A percentile compares a stretch with the other conserved stretches of the same genome.
phyloP scores from a whole-genome alignment of 2,797 vertebrate genomes.

The Brotogeris chrysoptera region DNA sequence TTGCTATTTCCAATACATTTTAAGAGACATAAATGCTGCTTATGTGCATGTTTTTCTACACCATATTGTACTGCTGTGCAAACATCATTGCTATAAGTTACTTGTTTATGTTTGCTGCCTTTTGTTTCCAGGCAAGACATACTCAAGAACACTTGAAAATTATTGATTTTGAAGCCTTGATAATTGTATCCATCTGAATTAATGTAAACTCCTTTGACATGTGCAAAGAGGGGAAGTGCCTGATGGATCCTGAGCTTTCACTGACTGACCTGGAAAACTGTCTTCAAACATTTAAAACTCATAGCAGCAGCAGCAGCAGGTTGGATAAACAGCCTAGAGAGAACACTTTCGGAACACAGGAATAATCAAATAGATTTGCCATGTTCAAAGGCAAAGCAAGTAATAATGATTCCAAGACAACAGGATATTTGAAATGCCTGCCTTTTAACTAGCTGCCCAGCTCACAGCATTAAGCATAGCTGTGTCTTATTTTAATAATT shows the following conservation, averaged over 20 bases:
- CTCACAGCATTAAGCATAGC: background rate
- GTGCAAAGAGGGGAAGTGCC: background rate
- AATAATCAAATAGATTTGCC: slow-evolving; percentile 22
- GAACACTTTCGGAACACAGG: background rate
- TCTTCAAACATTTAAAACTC: slow-evolving; percentile 5
- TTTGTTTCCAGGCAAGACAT: background rate
- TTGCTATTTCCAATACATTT: background rate
- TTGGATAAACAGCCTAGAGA: slow-evolving; percentile 42
- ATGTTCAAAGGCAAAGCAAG: slow-evolving; percentile 21
- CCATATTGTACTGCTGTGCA: background rate
- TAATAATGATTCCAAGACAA: slow-evolving; percentile 20
- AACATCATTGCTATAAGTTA: background rate
- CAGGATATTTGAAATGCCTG: background rate
- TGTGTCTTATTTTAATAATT: background rate
- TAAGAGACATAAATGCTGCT: background rate
- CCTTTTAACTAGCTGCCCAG: background rate
- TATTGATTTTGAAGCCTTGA: background rate
- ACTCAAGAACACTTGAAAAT: background rate
- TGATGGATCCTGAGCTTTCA: background rate
- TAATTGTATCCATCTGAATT: background rate
- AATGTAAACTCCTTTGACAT: slow-evolving; percentile 12
- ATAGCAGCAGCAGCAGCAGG: background rate
- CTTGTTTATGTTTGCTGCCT: background rate
- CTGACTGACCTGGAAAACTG: background rate
- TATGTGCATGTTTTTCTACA: background rate